These are phyloP conservation scores for Entomyzon cyanotis DNA, from an alignment of 2,113 vertebrate genomes.

Conservation along the genomic window DNA sequence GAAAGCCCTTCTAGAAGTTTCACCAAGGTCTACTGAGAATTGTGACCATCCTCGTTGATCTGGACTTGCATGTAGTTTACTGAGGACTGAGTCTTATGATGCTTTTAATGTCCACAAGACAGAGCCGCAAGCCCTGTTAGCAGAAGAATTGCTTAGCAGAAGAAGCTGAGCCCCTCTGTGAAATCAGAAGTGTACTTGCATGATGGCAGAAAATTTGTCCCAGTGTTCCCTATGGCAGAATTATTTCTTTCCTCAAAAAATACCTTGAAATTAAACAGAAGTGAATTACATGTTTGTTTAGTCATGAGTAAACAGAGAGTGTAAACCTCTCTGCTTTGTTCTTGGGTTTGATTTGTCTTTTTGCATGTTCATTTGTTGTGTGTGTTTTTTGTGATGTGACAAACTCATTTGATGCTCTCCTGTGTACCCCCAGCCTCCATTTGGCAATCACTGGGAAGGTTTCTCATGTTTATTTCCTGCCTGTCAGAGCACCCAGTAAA, in stretches of 20 bases:
- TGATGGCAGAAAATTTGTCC: neutral
- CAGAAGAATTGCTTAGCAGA: neutral
- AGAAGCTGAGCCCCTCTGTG: neutral
- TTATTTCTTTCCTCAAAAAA: neutral
- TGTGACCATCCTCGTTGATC: neutral
- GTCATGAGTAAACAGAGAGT: neutral
- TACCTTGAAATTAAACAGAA: neutral
- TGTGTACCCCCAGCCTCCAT: neutral
- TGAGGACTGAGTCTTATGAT: neutral
- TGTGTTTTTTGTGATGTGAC: neutral
- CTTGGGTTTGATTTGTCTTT: neutral
- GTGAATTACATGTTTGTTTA: neutral
- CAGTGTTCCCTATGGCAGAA: neutral
- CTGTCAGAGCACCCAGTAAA: conserved; percentile 7
- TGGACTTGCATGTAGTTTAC: neutral
- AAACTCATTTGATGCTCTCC: neutral
- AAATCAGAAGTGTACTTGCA: neutral
- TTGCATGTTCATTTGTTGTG: neutral
- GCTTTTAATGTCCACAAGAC: neutral
- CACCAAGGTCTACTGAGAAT: neutral
- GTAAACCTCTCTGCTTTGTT: neutral
- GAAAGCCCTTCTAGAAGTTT: neutral
- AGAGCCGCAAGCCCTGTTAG: neutral
- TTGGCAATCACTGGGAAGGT: neutral
- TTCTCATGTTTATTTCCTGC: conserved; percentile 35